Percentiles rank a stretch among this genome's conserved stretches.
Evolutionary conservation across 2,888 invertebrate genomes (phyloP).

Genomic region (Busseola fusca): DNA sequence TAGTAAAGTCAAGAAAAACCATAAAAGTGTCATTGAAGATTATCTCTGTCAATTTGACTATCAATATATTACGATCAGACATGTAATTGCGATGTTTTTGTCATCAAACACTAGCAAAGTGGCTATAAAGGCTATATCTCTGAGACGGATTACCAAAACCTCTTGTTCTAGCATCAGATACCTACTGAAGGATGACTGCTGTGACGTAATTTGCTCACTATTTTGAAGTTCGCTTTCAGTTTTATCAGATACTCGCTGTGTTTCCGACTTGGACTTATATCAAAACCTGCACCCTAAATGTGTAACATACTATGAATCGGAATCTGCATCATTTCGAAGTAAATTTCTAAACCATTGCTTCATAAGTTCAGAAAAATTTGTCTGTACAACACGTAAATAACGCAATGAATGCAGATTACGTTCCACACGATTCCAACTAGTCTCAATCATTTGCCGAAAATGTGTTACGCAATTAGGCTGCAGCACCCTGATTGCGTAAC

Average conservation of each 20-base stretch:
- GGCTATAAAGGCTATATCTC: constrained; percentile 41
- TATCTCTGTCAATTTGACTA: constrained; percentile 22
- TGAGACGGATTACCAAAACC: constrained; percentile 28
- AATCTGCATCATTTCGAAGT: too few relatives aligned
- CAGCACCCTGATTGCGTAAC: too few relatives aligned
- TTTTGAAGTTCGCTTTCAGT: constrained; percentile 1
- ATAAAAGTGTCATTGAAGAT: constrained; percentile 17
- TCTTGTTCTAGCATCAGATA: constrained; percentile 38
- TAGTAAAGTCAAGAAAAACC: constrained; percentile 15
- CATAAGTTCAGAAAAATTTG: too few relatives aligned
- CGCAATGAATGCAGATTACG: too few relatives aligned
- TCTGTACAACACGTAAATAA: too few relatives aligned
- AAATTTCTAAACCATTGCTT: too few relatives aligned
- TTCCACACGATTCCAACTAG: too few relatives aligned
- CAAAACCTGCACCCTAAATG: too few relatives aligned
- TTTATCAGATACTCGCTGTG: background rate
- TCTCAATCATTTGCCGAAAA: too few relatives aligned
- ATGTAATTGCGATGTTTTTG: constrained; percentile 39
- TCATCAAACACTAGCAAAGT: constrained; percentile 35
- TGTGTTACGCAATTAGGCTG: too few relatives aligned
- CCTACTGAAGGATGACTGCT: constrained; percentile 33
- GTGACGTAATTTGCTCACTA: constrained; percentile 29
- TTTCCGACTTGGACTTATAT: background rate
- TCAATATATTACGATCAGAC: constrained; percentile 21
- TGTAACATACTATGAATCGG: too few relatives aligned